Evolutionary conservation across 2,888 invertebrate species (phyloP).

Genomic region (Lucinisca nassula): DNA sequence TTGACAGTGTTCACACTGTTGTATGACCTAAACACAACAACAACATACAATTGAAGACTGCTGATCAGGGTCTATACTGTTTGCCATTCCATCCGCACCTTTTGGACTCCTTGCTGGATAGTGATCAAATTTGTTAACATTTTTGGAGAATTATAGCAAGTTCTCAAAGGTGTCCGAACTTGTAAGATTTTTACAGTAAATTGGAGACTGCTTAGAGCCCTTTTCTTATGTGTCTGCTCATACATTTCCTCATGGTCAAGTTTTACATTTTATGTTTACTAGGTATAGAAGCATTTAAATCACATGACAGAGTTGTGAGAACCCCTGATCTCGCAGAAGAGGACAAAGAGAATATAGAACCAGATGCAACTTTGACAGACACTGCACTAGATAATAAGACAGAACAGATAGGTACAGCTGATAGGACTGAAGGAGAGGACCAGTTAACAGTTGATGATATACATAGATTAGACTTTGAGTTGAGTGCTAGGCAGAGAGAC

Average conservation of each 20-base stretch:
- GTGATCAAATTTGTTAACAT: too few relatives aligned
- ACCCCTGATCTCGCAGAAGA: conserved; percentile 56
- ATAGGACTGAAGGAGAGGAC: not conserved
- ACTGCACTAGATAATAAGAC: not conserved
- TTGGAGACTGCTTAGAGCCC: too few relatives aligned
- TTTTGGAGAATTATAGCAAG: too few relatives aligned
- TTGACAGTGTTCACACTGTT: too few relatives aligned
- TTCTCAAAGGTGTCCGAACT: too few relatives aligned
- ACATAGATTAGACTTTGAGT: not conserved
- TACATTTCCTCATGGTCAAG: too few relatives aligned
- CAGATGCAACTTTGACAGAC: not conserved
- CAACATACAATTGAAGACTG: too few relatives aligned
- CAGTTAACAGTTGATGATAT: not conserved
- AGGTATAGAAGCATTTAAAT: conserved; percentile 68
- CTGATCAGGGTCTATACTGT: too few relatives aligned
- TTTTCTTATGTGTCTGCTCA: not conserved
- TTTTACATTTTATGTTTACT: not conserved
- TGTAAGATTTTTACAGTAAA: too few relatives aligned
- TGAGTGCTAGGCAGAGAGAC: not conserved
- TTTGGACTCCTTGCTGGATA: too few relatives aligned
- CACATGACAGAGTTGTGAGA: conserved; percentile 27
- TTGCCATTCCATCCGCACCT: too few relatives aligned
- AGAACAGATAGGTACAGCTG: not conserved
- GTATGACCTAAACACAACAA: too few relatives aligned
- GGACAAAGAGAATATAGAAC: conserved; percentile 43